Evolutionary conservation across 2,113 vertebrate species (phyloP), one percentile per base, ranked within the genome.

Genomic region (Halichoeres trimaculatus): DNA sequence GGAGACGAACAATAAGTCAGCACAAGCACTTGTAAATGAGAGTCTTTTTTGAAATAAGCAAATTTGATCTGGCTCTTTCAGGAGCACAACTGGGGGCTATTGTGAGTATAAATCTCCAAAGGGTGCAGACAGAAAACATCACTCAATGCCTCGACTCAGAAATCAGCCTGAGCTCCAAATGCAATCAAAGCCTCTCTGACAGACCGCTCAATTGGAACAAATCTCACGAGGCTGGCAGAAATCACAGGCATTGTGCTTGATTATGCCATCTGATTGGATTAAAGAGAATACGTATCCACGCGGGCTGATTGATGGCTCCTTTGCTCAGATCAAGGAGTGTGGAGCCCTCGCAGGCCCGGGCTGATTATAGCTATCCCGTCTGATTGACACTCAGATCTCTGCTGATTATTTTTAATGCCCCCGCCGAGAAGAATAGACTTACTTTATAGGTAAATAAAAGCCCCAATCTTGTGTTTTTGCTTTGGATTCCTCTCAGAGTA

Each of bases 201-300:
- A 73, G 88, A 85, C 84, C 80, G 47, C 85, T 90, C 89, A 80
- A 90, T 89, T 89, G 89, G 90, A 92, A 87, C 70, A 87, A 91
- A 91, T 89, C 89, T 90, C 90, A 81, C 82, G 74, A 85, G 80
- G 84, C 81, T 68, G 84, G 77, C 79, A 83, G 83, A 89, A 90
- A 92, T 90, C 87, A 89, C 87, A 78, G 76, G 86, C 88, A 93
- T 94, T 91, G 86, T 88, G 87, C 87, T 84, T 91, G 91, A 94
- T 93, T 93, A 93, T 90, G 83, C 83, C 83, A 83, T 89, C 83
- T 91, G 93, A 93, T 93, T 93, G 90, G 87, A 89, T 91, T 91
- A 92, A 91, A 90, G 87, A 87, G 87, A 90, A 90, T 84, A 78
- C 84, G 85, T 84, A 76, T 83, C 87, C 67, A 66, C 58, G 84